These are phyloP conservation scores for Syngnathus acus DNA, from an alignment of 2,797 vertebrate genomes.

Conservation along the genomic window DNA sequence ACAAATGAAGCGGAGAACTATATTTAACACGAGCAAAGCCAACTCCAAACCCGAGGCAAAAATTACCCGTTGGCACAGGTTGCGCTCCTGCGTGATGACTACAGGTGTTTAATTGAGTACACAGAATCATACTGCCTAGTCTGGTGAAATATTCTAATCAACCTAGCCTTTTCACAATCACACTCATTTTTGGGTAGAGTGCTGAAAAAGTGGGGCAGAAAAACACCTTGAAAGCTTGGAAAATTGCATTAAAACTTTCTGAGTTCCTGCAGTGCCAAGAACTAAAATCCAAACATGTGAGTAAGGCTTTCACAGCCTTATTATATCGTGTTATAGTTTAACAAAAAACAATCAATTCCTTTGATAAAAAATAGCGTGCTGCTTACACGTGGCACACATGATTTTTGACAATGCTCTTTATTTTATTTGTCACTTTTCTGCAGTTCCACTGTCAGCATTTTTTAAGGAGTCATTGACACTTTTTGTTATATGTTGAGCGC, in stretches of 20 bases:
- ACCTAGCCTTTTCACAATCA: neutral
- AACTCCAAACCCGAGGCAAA: neutral
- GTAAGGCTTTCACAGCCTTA: neutral
- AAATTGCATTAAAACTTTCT: neutral
- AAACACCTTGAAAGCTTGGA: neutral
- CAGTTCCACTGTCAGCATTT: neutral
- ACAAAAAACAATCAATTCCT: neutral
- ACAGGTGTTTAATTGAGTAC: conserved; percentile 5
- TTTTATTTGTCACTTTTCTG: neutral
- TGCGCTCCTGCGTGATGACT: neutral
- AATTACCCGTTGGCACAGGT: neutral
- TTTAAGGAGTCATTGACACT: conserved; percentile 1
- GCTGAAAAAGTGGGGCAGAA: neutral
- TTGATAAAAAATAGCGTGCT: neutral
- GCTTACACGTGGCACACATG: conserved; percentile 11
- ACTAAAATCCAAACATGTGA: neutral
- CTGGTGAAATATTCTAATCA: neutral
- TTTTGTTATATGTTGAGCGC: neutral
- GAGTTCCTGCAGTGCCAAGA: neutral
- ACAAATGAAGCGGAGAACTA: neutral
- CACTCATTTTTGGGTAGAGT: neutral
- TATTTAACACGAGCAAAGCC: neutral
- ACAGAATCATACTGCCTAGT: neutral
- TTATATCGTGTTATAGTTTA: neutral
- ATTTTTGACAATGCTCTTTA: neutral